These are phyloP conservation scores for Onychomys leucogaster DNA, from an alignment of 2,797 vertebrate species.

Conservation along the genomic window DNA sequence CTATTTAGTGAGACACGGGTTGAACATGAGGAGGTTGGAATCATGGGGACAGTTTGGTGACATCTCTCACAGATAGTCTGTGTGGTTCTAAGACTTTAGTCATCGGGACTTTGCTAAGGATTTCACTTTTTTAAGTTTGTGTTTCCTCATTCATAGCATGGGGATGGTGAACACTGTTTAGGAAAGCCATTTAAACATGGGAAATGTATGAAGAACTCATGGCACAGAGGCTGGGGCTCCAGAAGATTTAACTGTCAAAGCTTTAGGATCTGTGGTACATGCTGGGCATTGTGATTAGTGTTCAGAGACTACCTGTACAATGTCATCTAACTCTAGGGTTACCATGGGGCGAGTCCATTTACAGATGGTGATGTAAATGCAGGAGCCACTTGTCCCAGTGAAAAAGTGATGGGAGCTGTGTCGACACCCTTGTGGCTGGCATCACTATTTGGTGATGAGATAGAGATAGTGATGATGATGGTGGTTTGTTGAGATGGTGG, in stretches of 20 bases:
- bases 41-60: not conserved
- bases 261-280: not conserved
- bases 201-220: not conserved
- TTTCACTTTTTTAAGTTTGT: not conserved
- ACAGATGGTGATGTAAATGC: not conserved
- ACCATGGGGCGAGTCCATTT: not conserved
- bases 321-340: not conserved
- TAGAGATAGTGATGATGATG: not conserved
- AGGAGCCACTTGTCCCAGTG: not conserved
- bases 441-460: not conserved
- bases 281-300: not conserved
- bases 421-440: not conserved
- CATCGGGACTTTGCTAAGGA: not conserved
- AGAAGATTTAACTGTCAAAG: not conserved
- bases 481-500: too few species aligned
- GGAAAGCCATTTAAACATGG: not conserved
- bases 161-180: not conserved
- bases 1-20: not conserved
- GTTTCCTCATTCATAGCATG: not conserved
- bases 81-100: not conserved
- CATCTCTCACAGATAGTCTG: not conserved
- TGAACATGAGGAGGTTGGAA: not conserved
- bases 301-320: not conserved
- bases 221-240: not conserved
- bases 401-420: not conserved